Conservation (phyloP, 2,113 vertebrate species). For the Oncorhynchus kisutch region DNA sequence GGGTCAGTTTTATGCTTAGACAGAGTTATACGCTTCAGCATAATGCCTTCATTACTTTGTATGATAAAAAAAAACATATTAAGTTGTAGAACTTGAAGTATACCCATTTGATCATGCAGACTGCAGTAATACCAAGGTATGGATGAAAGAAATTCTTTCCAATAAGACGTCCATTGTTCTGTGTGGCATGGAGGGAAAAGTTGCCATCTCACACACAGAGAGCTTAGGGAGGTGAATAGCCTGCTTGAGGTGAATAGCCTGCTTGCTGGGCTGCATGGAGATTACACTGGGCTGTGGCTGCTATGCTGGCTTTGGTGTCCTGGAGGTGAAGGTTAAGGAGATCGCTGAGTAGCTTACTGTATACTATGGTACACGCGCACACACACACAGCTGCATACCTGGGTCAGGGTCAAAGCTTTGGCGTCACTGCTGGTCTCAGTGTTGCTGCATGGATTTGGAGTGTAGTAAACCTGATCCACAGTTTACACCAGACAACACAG, state of each 20-base stretch:
- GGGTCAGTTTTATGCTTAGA: neutral
- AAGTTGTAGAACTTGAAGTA: neutral
- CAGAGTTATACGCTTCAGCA: neutral
- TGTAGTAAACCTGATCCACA: constrained; percentile 33
- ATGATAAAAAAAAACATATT: neutral
- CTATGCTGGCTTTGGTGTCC: constrained; percentile 37
- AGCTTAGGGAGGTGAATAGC: constrained; percentile 13
- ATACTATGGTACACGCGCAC: neutral
- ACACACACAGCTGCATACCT: constrained; percentile 5
- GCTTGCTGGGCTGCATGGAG: constrained; percentile 27
- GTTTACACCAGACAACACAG: constrained; percentile 26
- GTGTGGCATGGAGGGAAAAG: constrained; percentile 37
- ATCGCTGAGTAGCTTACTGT: constrained; percentile 45
- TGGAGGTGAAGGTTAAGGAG: constrained; percentile 39
- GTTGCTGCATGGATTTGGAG: constrained; percentile 23
- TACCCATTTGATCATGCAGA: constrained; percentile 21
- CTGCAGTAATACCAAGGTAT: constrained; percentile 19
- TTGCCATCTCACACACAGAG: neutral
- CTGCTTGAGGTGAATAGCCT: constrained; percentile 33
- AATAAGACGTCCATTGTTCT: constrained; percentile 59
- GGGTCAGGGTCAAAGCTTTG: neutral
- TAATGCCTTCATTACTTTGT: neutral
- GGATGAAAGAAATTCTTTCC: constrained; percentile 38
- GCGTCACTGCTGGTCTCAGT: constrained; percentile 25
- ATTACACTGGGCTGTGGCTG: neutral